These are phyloP conservation scores for Glaucopsyche alexis DNA, from an alignment of 2,888 invertebrate genomes.

Conservation along the genomic window DNA sequence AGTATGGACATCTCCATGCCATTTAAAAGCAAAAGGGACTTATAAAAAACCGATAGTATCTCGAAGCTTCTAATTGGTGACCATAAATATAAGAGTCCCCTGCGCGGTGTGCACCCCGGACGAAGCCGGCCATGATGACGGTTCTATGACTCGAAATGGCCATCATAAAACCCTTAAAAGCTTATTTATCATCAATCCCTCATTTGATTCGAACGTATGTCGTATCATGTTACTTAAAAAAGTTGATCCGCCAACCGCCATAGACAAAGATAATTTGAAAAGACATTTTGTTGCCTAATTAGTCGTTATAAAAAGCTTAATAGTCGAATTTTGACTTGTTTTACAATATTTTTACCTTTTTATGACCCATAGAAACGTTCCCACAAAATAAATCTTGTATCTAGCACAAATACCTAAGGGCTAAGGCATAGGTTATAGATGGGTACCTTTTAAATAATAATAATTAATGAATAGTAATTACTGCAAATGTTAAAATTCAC, in stretches of 20 bases:
- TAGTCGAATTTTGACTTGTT: not conserved
- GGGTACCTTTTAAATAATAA: not conserved
- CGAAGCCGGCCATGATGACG: constrained; percentile 18
- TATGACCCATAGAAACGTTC: not conserved
- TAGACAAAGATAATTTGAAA: constrained; percentile 1
- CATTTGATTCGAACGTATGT: not conserved
- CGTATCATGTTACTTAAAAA: constrained; percentile 2
- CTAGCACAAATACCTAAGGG: too few relatives aligned
- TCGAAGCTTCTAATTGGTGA: constrained; percentile 66
- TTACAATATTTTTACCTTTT: not conserved
- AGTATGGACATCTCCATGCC: constrained; percentile 41
- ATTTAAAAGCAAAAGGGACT: constrained; percentile 41
- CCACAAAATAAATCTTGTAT: not conserved
- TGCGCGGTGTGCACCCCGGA: not conserved
- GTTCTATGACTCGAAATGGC: not conserved
- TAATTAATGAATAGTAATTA: not conserved
- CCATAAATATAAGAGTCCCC: constrained; percentile 55
- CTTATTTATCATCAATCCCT: constrained; percentile 23
- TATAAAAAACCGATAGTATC: constrained; percentile 62
- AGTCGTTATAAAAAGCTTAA: not conserved
- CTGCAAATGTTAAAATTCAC: not conserved
- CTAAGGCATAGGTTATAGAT: too few relatives aligned
- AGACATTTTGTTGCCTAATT: not conserved
- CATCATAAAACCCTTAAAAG: constrained; percentile 27
- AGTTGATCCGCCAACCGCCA: not conserved